Conservation (phyloP, 2,113 vertebrate genomes). For the Phoenicopterus ruber region DNA sequence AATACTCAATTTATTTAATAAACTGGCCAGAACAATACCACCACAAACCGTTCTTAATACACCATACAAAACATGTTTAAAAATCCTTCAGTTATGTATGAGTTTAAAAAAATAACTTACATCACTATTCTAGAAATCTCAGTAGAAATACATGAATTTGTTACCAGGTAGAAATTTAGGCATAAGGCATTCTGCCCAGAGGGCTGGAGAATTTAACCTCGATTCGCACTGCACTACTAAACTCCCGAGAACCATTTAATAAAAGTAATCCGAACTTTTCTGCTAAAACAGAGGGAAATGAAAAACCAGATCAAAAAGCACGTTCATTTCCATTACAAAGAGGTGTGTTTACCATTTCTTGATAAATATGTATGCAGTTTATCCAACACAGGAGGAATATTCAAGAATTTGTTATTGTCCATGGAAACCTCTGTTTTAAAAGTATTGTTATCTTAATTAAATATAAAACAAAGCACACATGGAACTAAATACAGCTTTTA, state of each 20-base stretch:
- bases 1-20: conserved; percentile 8
- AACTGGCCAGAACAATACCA: conserved; percentile 27
- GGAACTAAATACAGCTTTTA: not conserved
- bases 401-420: not conserved
- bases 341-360: not conserved
- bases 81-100: not conserved
- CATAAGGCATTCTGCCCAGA: not conserved
- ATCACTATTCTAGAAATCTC: not conserved
- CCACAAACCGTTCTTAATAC: not conserved
- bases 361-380: not conserved
- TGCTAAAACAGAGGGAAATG: not conserved
- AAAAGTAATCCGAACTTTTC: not conserved
- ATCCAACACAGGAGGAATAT: not conserved
- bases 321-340: not conserved
- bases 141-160: not conserved
- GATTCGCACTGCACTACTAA: not conserved
- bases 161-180: not conserved
- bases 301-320: not conserved
- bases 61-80: not conserved
- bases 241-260: not conserved
- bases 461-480: not conserved
- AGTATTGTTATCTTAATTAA: not conserved
- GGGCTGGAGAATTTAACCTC: not conserved
- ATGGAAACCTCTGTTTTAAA: not conserved
- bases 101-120: conserved; percentile 49